Conservation (phyloP, 2,888 invertebrate genomes). For the Clanis bilineata region DNA sequence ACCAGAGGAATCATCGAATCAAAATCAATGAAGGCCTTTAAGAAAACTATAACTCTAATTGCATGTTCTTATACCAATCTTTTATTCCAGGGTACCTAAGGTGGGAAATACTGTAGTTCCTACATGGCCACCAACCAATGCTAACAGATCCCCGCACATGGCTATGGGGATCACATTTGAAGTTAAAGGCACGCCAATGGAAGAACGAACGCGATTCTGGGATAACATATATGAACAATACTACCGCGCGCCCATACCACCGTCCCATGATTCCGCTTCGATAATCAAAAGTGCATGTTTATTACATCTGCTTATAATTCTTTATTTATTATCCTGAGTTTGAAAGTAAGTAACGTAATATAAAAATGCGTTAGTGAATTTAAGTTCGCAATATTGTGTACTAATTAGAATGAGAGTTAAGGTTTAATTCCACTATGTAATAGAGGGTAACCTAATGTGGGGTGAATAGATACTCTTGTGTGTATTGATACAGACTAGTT, state of each 20-base stretch:
- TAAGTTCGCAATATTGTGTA: too few relatives aligned
- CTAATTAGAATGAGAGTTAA: too few relatives aligned
- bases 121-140: constrained; percentile 29
- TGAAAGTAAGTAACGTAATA: background rate
- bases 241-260: constrained; percentile 33
- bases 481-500: too few relatives aligned
- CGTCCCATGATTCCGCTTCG: constrained; percentile 17
- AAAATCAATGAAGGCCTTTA: too few relatives aligned
- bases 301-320: background rate
- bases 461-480: too few relatives aligned
- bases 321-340: constrained; percentile 1
- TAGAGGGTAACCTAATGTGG: too few relatives aligned
- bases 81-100: too few relatives aligned
- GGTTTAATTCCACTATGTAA: too few relatives aligned
- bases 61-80: too few relatives aligned
- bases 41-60: too few relatives aligned
- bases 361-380: too few relatives aligned
- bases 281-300: background rate
- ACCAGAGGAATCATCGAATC: too few relatives aligned
- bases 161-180: constrained; percentile 27
- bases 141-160: constrained; percentile 31
- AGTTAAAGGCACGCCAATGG: constrained; percentile 25
- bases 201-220: constrained; percentile 34
- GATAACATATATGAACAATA: constrained; percentile 33
- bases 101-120: constrained; percentile 23